Evolutionary conservation across 2,888 invertebrate species (phyloP), one percentile per base, ranked within the genome.

Genomic region (Eupithecia subumbrata): DNA sequence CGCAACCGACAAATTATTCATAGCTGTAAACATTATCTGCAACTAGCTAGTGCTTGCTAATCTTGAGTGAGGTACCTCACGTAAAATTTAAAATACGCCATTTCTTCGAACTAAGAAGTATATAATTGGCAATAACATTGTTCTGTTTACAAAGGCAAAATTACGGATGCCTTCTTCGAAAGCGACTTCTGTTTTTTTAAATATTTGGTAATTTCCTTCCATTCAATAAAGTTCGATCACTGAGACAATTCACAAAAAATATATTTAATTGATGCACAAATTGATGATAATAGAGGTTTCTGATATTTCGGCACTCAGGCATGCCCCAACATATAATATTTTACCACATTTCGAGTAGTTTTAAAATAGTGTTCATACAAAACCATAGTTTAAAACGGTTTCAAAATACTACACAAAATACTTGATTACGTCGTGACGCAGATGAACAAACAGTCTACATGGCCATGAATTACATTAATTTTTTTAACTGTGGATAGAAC

Each of bases 71-170:
- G 22, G 34, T 30, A 18, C 9, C n/a, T 3, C 70, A 67, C 11
- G 7, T 11, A 48, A 16, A 63, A 72, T 30, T 68, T 37, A 45
- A 70, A 22, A 64, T 37, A 72, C 56, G 22, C 18, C 63, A 14
- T 76, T 76, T 78, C 76, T 72, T 7, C 30, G 74, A 69, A 77
- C 22, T 67, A 60, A 64, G 18, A 60, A 45, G 60, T 71, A 14
- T 75, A 60, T n/a, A n/a, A n/a, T 75, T 75, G 75, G 71, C 71
- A 72, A 68, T 18, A 11, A 63, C 60, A 40, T 30, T 30, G 30
- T 16, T 1, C 69, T 69, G 25, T 72, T 63, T 67, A 63, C 16
- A 5, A 22, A 30, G 16, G 25, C 8, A 34, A 18, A 16, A 12
- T 30, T 30, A n/a, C 30, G 16, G 63, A 25, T 64, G 30, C 25